Evolutionary conservation across 2,888 invertebrate species (phyloP).

Genomic region (Vanessa cardui): DNA sequence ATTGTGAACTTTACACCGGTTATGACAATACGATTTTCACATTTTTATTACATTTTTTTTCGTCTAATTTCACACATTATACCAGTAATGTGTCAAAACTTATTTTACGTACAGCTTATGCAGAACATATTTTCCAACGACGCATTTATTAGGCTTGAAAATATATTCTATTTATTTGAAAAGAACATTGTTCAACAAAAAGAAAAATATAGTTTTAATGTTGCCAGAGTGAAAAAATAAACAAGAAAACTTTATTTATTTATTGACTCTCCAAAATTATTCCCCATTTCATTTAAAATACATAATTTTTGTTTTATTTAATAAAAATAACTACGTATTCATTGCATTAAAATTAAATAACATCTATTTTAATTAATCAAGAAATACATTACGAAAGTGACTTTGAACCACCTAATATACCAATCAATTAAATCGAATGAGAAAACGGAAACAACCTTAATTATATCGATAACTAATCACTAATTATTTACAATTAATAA

Average conservation of each 20-base stretch:
- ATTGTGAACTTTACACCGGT: slow-evolving; percentile 35
- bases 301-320: no score
- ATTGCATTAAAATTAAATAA: not conserved
- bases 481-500: no score
- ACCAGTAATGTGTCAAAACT: slow-evolving; percentile 17
- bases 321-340: no score
- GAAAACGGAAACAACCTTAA: not conserved
- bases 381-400: not conserved
- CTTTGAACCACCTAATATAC: slow-evolving; percentile 15
- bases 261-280: no score
- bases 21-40: slow-evolving; percentile 39
- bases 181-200: no score
- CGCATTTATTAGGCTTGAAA: no score
- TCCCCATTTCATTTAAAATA: no score
- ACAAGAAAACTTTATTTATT: no score
- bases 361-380: not conserved
- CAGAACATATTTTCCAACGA: no score
- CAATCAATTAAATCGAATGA: not conserved
- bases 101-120: not conserved
- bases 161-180: no score
- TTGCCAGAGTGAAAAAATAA: no score
- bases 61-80: slow-evolving; percentile 34
- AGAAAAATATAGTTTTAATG: no score
- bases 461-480: not conserved
- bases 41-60: slow-evolving; percentile 33